Conservation (phyloP, 1,140 invertebrate species). For the Chelonus insularis region DNA sequence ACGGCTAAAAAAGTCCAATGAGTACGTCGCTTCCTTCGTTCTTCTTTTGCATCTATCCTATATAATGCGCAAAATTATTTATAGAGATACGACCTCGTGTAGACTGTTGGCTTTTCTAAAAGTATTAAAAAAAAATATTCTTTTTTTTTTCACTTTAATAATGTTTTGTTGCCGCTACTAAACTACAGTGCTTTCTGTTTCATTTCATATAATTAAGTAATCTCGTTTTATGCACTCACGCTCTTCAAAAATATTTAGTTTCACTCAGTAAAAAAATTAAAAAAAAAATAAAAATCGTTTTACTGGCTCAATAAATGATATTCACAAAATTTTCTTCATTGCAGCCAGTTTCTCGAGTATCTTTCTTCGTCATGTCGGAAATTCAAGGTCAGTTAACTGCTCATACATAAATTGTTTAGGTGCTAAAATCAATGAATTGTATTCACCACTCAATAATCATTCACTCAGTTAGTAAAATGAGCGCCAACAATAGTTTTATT, state of each 20-base stretch:
- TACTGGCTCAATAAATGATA: conserved; percentile 1
- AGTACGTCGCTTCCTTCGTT: conserved; percentile 2
- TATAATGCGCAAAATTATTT: conserved; percentile 41
- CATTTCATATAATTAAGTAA: not conserved
- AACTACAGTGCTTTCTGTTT: not conserved
- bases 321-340: conserved; percentile 31
- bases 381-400: conserved; percentile 43
- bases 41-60: conserved; percentile 23
- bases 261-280: conserved; percentile 1
- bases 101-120: conserved; percentile 10
- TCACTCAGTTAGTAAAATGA: not conserved
- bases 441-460: not conserved
- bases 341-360: conserved; percentile 37
- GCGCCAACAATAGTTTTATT: no score
- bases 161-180: no score
- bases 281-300: no score
- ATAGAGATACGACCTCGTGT: conserved; percentile 42
- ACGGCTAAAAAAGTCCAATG: conserved; percentile 8
- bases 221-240: no score
- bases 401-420: not conserved
- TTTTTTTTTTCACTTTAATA: not conserved
- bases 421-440: not conserved
- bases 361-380: conserved; percentile 49
- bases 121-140: not conserved
- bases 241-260: not conserved